phyloP scores from a whole-genome alignment of 1,140 invertebrate genomes.

The Cyphomyrmex costatus region DNA sequence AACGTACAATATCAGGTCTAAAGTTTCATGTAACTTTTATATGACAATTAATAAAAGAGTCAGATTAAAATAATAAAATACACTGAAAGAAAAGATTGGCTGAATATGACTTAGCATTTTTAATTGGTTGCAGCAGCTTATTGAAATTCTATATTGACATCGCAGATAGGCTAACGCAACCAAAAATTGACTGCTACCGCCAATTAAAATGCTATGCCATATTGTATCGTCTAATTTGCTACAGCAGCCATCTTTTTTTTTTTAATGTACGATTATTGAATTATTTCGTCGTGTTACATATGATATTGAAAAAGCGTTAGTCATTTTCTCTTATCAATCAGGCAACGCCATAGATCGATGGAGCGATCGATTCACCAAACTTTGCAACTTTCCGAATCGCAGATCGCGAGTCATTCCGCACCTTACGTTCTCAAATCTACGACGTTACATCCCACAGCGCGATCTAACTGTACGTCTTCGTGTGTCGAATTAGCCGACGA shows the following conservation, averaged over 20 bases:
- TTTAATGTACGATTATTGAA: not conserved
- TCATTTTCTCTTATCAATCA: not conserved
- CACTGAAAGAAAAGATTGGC: too few relatives aligned
- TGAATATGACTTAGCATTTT: too few relatives aligned
- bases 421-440: constrained; percentile 45
- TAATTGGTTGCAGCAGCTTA: too few relatives aligned
- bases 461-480: constrained; percentile 39
- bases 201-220: too few relatives aligned
- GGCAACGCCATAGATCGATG: not conserved
- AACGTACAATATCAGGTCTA: not conserved
- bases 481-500: constrained; percentile 74
- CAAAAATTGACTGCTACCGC: too few relatives aligned
- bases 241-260: too few relatives aligned
- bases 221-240: too few relatives aligned
- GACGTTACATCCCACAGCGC: constrained; percentile 38
- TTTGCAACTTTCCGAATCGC: not conserved
- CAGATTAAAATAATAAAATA: constrained; percentile 1
- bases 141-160: too few relatives aligned
- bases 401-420: constrained; percentile 12
- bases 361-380: not conserved
- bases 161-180: too few relatives aligned
- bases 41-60: not conserved
- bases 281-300: not conserved
- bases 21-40: not conserved
- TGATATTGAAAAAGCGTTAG: not conserved